These are phyloP conservation scores for Aphaenogaster ashmeadi DNA, from an alignment of 1,140 invertebrate species.

Conservation along the genomic window DNA sequence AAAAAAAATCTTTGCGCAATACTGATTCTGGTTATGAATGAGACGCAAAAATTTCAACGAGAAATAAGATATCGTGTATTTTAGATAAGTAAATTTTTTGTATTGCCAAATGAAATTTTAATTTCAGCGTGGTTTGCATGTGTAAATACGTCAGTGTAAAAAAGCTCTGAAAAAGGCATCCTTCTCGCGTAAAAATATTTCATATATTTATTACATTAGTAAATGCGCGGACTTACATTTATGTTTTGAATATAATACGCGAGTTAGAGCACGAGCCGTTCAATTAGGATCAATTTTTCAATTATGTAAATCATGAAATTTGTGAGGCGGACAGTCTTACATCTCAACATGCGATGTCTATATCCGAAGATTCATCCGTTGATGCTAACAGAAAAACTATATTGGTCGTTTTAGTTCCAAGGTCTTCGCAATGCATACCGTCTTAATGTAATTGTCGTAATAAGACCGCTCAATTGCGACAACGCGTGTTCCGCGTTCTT, in stretches of 20 bases:
- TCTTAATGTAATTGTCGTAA: slow-evolving; percentile 26
- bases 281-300: slow-evolving; percentile 16
- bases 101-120: background rate
- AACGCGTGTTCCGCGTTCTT: slow-evolving; percentile 6
- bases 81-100: background rate
- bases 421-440: background rate
- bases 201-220: background rate
- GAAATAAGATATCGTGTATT: background rate
- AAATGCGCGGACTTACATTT: background rate
- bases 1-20: slow-evolving; percentile 23
- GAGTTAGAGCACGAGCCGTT: background rate
- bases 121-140: background rate
- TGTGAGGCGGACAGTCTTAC: background rate
- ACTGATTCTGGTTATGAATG: background rate
- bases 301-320: slow-evolving; percentile 41
- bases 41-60: background rate
- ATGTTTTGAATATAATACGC: background rate
- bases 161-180: background rate
- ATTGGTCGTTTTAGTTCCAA: slow-evolving; percentile 6
- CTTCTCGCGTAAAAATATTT: background rate
- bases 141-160: background rate
- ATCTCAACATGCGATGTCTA: background rate
- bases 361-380: slow-evolving; percentile 12
- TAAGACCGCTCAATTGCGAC: slow-evolving; percentile 30
- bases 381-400: background rate